A percentile compares a stretch with the other conserved stretches of the same genome.
Evolutionary conservation across 2,888 invertebrate genomes (phyloP).

Genomic region (Campoplex capitator): DNA sequence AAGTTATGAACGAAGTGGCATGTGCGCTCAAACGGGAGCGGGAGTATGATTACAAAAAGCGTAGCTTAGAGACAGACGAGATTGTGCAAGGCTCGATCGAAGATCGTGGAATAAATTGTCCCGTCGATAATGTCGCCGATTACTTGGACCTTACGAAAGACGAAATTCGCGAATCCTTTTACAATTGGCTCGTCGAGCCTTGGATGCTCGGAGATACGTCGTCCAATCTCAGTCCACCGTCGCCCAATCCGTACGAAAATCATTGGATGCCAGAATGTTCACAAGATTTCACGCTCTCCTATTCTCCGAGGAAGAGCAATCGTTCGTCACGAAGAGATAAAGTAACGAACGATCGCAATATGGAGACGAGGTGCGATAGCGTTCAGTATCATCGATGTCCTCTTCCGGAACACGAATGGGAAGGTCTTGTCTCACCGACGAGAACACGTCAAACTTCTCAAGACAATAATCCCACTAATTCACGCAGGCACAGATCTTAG

Average conservation of each 20-base stretch:
- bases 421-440: background rate
- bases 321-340: slow-evolving; percentile 19
- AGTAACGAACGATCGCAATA: slow-evolving; percentile 70
- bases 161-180: slow-evolving; percentile 65
- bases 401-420: slow-evolving; percentile 26
- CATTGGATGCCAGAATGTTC: background rate
- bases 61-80: slow-evolving; percentile 19
- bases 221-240: background rate
- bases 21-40: slow-evolving; percentile 49
- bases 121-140: slow-evolving; percentile 49
- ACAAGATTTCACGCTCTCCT: background rate
- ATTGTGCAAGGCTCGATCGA: slow-evolving; percentile 41
- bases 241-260: background rate
- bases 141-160: slow-evolving; percentile 41
- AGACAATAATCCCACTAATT: slow-evolving; percentile 19
- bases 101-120: slow-evolving; percentile 64
- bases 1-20: slow-evolving; percentile 43
- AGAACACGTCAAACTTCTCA: slow-evolving; percentile 29
- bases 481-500: slow-evolving; percentile 47
- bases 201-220: slow-evolving; percentile 42
- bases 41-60: slow-evolving; percentile 48
- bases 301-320: background rate
- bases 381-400: slow-evolving; percentile 33
- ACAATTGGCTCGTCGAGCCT: slow-evolving; percentile 68
- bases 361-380: slow-evolving; percentile 64